Conservation (phyloP, 2,113 vertebrate genomes). For the Cepphus grylle region DNA sequence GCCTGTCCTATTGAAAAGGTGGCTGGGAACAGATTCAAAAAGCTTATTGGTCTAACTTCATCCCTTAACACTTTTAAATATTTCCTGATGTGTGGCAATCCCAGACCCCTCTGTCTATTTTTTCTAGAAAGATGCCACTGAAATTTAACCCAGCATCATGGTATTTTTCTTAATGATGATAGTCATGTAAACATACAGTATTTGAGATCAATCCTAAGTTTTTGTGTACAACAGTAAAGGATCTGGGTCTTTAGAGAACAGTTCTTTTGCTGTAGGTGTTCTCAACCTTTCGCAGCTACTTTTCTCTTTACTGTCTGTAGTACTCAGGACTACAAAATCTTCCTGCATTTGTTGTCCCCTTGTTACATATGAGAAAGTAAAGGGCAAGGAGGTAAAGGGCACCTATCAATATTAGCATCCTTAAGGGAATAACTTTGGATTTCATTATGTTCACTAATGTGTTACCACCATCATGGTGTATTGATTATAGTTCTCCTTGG, state of each 20-base stretch:
- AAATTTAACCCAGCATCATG: background rate
- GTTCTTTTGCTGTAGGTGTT: background rate
- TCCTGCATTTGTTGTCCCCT: background rate
- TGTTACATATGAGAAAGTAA: background rate
- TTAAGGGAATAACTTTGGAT: background rate
- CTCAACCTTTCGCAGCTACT: background rate
- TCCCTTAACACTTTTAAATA: background rate
- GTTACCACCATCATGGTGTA: background rate
- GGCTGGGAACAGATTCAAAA: background rate
- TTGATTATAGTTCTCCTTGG: background rate
- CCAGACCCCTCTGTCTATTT: background rate
- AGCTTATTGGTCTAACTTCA: background rate
- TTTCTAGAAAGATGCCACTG: background rate
- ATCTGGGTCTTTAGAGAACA: background rate
- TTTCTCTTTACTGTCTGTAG: background rate
- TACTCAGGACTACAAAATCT: background rate
- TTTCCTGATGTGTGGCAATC: background rate
- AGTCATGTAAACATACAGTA: background rate
- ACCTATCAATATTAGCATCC: background rate
- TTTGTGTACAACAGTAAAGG: background rate
- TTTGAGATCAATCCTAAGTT: background rate
- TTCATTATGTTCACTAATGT: background rate
- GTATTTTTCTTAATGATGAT: background rate
- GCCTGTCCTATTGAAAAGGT: background rate
- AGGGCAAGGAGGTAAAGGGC: background rate